phyloP scores from a whole-genome alignment of 2,888 invertebrate species.

The Drosophila bunnanda region DNA sequence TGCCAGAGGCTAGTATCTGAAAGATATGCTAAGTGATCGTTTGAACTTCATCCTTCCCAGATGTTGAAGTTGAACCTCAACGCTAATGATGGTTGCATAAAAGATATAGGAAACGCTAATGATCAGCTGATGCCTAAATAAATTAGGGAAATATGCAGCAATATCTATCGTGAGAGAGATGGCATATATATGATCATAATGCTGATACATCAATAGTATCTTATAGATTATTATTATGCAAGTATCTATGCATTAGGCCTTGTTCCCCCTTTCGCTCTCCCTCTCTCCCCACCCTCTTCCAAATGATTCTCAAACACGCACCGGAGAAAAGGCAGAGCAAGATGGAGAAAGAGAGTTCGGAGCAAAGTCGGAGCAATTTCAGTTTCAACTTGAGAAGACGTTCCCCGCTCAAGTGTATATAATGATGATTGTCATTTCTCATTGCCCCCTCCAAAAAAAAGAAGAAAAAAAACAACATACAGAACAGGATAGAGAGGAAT shows the following conservation, averaged over 20 bases:
- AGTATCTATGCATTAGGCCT: constrained; percentile 23
- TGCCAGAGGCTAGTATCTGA: constrained; percentile 1
- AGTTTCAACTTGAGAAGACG: constrained; percentile 40
- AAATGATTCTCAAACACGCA: constrained; percentile 33
- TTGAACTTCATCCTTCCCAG: constrained; percentile 15
- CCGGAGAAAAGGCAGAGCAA: constrained; percentile 1
- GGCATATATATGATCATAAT: background rate
- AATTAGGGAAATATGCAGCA: background rate
- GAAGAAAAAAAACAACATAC: constrained; percentile 9
- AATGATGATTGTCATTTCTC: constrained; percentile 73
- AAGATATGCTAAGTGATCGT: constrained; percentile 37
- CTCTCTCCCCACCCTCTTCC: background rate
- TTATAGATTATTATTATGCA: constrained; percentile 32
- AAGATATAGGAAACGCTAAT: constrained; percentile 10
- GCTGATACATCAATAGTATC: background rate
- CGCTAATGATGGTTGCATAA: constrained; percentile 26
- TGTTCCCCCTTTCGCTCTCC: background rate
- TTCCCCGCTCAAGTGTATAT: constrained; percentile 57
- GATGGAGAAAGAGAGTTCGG: constrained; percentile 9
- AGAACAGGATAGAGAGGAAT: constrained; percentile 6
- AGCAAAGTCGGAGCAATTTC: constrained; percentile 42
- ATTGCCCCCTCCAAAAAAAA: constrained; percentile 39
- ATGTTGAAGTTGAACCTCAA: constrained; percentile 4
- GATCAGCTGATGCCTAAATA: background rate
- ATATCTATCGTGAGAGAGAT: background rate